phyloP scores from a whole-genome alignment of 2,797 vertebrate genomes.

The Coregonus ussuriensis region DNA sequence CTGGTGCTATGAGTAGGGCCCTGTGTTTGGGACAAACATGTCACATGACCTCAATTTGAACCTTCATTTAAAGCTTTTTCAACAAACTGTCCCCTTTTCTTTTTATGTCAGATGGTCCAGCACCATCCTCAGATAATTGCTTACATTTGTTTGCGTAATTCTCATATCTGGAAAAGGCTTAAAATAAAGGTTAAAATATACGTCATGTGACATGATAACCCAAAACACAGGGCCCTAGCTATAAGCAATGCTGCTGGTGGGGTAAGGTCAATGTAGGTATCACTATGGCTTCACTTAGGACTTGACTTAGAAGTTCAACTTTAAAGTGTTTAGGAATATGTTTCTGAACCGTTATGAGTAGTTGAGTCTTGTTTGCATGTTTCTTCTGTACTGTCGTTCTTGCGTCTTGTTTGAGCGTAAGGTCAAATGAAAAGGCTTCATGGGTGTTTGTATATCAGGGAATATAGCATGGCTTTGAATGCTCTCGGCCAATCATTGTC shows the following conservation, averaged over 20 bases:
- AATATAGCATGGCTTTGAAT: neutral
- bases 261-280: neutral
- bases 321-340: neutral
- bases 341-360: neutral
- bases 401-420: constrained; percentile 16
- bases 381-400: constrained; percentile 19
- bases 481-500: neutral
- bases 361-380: constrained; percentile 4
- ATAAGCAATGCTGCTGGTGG: neutral
- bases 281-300: neutral
- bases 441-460: neutral
- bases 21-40: too few species aligned
- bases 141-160: too few species aligned
- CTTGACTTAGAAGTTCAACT: neutral
- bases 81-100: too few species aligned
- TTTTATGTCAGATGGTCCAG: too few species aligned
- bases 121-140: too few species aligned
- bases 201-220: too few species aligned
- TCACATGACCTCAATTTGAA: too few species aligned
- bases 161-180: too few species aligned
- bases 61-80: too few species aligned
- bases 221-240: too few species aligned
- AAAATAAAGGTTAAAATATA: too few species aligned
- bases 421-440: neutral
- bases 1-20: neutral